Evolutionary conservation across 30 jellyfish, hydroid and myxozoan genomes (phyloP), one percentile per base, ranked within the genome.

Genomic region (Sanderia malayensis): DNA sequence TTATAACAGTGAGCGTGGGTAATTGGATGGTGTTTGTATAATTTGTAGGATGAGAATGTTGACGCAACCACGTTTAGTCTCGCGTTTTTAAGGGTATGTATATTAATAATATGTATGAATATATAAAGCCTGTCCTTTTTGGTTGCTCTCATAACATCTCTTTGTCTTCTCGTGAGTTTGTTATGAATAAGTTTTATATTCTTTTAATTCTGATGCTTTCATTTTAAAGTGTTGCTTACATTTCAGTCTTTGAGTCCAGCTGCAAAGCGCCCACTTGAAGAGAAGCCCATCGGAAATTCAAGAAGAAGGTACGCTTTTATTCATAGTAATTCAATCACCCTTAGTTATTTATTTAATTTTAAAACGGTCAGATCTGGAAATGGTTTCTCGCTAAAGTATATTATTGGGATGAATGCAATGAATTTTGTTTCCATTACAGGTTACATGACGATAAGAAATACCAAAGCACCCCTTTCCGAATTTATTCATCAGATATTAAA

Each of bases 191-290:
- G n/a, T n/a, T n/a, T n/a, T n/a, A n/a, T n/a, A n/a, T n/a, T n/a
- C n/a, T n/a, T n/a, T n/a, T n/a, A n/a, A n/a, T n/a, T n/a, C n/a
- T n/a, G n/a, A n/a, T n/a, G n/a, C n/a, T n/a, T n/a, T n/a, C n/a
- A n/a, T n/a, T n/a, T n/a, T n/a, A n/a, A n/a, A n/a, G n/a, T n/a
- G n/a, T n/a, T n/a, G n/a, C 28, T 55, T 58, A 22, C 23, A 3
- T 47, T 76, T 10, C 52, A 76, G 87, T 59, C 79, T 25, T 76
- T 76, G 53, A 76, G 87, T 30, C 87, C 87, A 8, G 80, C 87
- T 11, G 80, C 87, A 4, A 76, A 76, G 26, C 72, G 87, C 26
- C 61, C 80, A 15, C 10, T 37, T n/a, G 87, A 62, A 19, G 79
- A 66, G 34, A 76, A 76, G 23, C 23, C 28, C 6, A 22, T 10